phyloP scores from a whole-genome alignment of 2,888 invertebrate genomes.

The Zonitis immaculata region DNA sequence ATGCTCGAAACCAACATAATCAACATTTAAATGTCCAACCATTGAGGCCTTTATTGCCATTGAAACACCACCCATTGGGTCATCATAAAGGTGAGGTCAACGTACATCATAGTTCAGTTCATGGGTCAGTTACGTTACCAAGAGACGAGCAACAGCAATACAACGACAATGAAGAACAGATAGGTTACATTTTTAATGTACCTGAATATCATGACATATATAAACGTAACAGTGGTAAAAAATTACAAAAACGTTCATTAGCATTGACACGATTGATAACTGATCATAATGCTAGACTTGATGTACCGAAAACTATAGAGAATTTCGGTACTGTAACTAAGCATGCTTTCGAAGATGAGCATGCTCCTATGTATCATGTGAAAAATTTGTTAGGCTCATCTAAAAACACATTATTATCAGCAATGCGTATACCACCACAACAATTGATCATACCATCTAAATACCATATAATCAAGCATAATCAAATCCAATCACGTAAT shows the following conservation, averaged over 20 bases:
- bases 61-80: no score
- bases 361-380: conserved; percentile 43
- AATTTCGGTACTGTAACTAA: conserved; percentile 41
- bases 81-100: no score
- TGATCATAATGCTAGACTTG: conserved; percentile 40
- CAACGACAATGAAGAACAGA: no score
- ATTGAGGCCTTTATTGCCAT: no score
- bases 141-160: no score
- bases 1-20: no score
- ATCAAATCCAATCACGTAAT: conserved; percentile 14
- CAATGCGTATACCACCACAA: conserved; percentile 41
- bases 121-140: no score
- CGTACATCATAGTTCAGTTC: no score
- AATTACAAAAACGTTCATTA: neutral
- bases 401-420: conserved; percentile 41
- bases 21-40: no score
- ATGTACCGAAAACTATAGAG: conserved; percentile 44
- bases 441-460: conserved; percentile 41
- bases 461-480: conserved; percentile 38
- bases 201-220: neutral
- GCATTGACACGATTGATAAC: conserved; percentile 26
- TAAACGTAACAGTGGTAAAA: no score
- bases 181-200: neutral
- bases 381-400: conserved; percentile 42
- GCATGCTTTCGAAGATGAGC: conserved; percentile 42